Evolutionary conservation across 2,888 invertebrate species (phyloP), one percentile per base, ranked within the genome.

Genomic region (Aleiodes testaceus): DNA sequence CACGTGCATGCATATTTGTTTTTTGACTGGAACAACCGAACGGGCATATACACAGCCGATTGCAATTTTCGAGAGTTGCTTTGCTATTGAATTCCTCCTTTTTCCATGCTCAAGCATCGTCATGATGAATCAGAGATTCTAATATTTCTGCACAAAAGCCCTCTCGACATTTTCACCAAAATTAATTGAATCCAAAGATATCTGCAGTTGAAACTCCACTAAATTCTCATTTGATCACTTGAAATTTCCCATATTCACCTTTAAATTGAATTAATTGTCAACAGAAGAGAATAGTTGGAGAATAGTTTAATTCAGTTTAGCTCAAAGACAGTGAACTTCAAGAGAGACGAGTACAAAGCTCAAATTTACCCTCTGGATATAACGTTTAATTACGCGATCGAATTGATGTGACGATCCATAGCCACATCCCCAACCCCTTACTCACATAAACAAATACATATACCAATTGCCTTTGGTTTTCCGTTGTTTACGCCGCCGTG

Each of bases 321-420:
- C 36, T 36, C 36, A 36, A 36, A 36, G 36, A 36, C 36, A 36
- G 36, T 36, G 36, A 36, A 36, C 36, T 36, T 36, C 11, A 36
- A 36, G 3, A 11, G 36, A 36, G 3, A 6, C 11, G 36, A 36
- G 36, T 36, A 36, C 36, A 69, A 72, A 61, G 72, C 64, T 68
- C 69, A 73, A 22, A 59, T 63, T 50, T 9, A 36, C 36, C 42
- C 55, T 71, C 70, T 52, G 77, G 70, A 74, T 74, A 76, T 74
- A 72, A 66, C 71, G 66, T 75, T 77, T 77, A 78, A 78, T 78
- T 78, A 75, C 71, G 74, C 74, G 74, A 75, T 77, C 74, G 72
- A 74, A 3, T 36, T 36, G 36, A 59, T 18, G 42, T 16, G 59
- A 42, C 42, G 59, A 59, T 59, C n/a, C 69, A 64, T 71, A 69